These are phyloP conservation scores for Mizuhopecten yessoensis DNA, from an alignment of 1,140 invertebrate species.

Conservation along the genomic window DNA sequence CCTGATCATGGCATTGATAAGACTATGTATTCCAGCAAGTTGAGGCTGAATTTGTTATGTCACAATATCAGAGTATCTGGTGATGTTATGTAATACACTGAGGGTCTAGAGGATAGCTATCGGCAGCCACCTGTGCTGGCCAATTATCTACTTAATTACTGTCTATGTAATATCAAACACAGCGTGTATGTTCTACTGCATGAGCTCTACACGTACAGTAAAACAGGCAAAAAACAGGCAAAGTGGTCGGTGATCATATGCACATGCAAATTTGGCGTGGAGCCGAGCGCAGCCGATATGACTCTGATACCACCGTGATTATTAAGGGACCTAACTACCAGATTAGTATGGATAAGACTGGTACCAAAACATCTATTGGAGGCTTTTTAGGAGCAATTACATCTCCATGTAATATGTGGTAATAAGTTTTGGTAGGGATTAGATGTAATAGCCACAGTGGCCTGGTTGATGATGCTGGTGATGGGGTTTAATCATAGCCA, in stretches of 20 bases:
- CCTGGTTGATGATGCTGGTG: slow-evolving; percentile 25
- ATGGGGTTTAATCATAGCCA: neutral
- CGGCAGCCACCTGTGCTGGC: neutral
- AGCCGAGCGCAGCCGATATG: neutral
- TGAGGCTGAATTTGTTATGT: neutral
- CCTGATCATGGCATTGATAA: neutral
- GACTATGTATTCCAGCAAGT: neutral
- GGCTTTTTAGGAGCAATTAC: slow-evolving; percentile 11
- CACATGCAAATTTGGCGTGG: slow-evolving; percentile 31
- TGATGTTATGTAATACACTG: neutral
- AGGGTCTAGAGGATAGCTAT: neutral
- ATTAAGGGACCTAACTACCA: neutral
- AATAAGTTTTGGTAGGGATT: neutral
- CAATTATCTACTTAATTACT: slow-evolving; percentile 40
- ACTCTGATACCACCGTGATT: neutral
- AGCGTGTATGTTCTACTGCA: neutral
- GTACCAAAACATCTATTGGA: slow-evolving; percentile 20
- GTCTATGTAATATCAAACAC: slow-evolving; percentile 39
- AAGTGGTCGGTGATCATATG: neutral
- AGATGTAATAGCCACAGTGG: slow-evolving; percentile 28
- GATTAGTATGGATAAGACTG: neutral
- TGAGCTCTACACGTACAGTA: neutral
- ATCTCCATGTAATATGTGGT: neutral
- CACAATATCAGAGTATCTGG: neutral
- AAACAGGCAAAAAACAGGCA: slow-evolving; percentile 15